Percentiles rank a stretch among this genome's conserved stretches.
Conservation (phyloP, 2,113 vertebrate species). For the Arvicanthis niloticus region DNA sequence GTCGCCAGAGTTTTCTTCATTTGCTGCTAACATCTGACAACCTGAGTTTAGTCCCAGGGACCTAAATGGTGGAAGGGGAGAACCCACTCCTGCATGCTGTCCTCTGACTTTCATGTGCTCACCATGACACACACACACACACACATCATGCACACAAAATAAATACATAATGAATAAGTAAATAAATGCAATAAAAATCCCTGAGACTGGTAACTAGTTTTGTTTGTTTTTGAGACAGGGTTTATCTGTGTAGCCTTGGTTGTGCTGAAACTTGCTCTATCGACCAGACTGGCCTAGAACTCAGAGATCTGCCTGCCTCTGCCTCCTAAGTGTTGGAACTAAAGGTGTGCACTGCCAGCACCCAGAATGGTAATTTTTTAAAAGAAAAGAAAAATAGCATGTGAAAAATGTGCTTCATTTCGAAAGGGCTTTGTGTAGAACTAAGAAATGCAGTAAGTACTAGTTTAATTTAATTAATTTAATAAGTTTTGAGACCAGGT, state of each 20-base stretch:
- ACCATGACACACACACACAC: not conserved
- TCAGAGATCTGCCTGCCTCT: not conserved
- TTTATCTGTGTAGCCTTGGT: not conserved
- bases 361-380: not conserved
- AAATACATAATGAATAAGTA: not conserved
- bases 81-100: not conserved
- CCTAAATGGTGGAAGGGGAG: not conserved
- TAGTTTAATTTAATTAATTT: not conserved
- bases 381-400: not conserved
- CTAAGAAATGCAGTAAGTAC: not conserved
- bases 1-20: not conserved
- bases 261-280: not conserved
- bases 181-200: not conserved
- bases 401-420: not conserved
- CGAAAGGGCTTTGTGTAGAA: not conserved
- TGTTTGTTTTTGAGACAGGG: not conserved
- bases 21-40: not conserved
- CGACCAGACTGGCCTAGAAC: not conserved
- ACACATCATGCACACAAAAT: not conserved
- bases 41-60: not conserved
- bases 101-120: no score
- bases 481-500: not conserved
- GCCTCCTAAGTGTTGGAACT: not conserved
- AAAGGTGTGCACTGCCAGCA: not conserved
- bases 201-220: not conserved